Base-by-base conservation (phyloP, 2,888 invertebrate genomes). In the Tipula vernalis region DNA sequence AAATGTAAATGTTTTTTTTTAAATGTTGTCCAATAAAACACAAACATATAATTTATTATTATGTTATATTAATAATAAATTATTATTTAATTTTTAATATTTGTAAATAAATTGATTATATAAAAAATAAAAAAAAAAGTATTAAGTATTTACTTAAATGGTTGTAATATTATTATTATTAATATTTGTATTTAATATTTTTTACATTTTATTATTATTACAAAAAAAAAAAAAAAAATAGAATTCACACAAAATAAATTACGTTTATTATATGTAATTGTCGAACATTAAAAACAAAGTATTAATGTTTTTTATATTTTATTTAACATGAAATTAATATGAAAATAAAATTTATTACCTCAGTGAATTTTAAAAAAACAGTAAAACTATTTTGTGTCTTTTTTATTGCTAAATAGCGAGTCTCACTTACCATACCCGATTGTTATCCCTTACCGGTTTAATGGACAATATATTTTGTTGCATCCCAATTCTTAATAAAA, bases 141-240 rank as follows among this genome's bases (percentile, higher is more conserved):
- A 71, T 71, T 71, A 71, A 71, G 71, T 71, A 71, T 71, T 71
- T 71, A 28, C 71, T 71, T 71, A 71, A 71, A 71, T 71, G 71
- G 71, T 71, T 71, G 71, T 71, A 71, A 71, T 71, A 71, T 71
- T 18, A 71, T 71, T 71, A 47, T 57, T 57, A 57, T 71, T 71
- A 71, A 71, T 71, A 71, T 71, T 71, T 71, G 71, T 71, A 71
- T 71, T 71, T 71, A 71, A 71, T 71, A 71, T 71, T 71, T 71
- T 71, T 71, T 71, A 71, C 28, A 71, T 71, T 71, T 71, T 71
- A 71, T 71, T 28, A 71, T 28, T 71, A 71, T 71, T 71, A 71
- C 28, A 71, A 71, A 71, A 57, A 57, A 71, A 28, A 71, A 18
- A 8, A 6, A 6, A 39, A 2, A 28, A 71, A 28, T 71, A 71